These are phyloP conservation scores for Heliconius hermathena DNA, from an alignment of 1,140 invertebrate species.

Conservation along the genomic window DNA sequence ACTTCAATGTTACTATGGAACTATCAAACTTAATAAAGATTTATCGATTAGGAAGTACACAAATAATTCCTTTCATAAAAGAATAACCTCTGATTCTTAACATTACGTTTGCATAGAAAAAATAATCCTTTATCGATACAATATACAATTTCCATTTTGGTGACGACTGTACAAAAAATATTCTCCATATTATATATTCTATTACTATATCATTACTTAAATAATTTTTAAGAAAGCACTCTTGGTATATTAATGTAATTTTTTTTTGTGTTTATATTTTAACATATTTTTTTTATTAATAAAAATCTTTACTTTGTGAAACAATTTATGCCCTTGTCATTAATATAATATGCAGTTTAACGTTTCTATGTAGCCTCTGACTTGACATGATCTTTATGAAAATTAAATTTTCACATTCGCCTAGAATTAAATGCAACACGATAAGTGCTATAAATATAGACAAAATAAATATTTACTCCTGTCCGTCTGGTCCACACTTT, in stretches of 20 bases:
- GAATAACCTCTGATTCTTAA: slow-evolving; percentile 68
- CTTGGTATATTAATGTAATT: slow-evolving; percentile 48
- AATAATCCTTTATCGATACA: slow-evolving; percentile 44
- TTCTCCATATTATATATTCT: slow-evolving; percentile 48
- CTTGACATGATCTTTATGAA: slow-evolving; percentile 52
- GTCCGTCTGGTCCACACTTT: slow-evolving; percentile 72
- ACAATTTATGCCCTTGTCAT: slow-evolving; percentile 23
- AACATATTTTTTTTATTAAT: slow-evolving; percentile 23
- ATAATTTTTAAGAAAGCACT: slow-evolving; percentile 73
- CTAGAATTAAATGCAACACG: slow-evolving; percentile 71
- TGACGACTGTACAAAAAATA: slow-evolving; percentile 58
- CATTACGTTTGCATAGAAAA: slow-evolving; percentile 57
- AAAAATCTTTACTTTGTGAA: slow-evolving; percentile 25
- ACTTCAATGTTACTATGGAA: slow-evolving; percentile 40
- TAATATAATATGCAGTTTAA: slow-evolving; percentile 25
- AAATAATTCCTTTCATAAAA: slow-evolving; percentile 79
- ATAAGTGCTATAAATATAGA: slow-evolving; percentile 72
- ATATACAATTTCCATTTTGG: slow-evolving; percentile 42
- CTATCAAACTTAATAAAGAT: slow-evolving; percentile 59
- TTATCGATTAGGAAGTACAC: slow-evolving; percentile 56
- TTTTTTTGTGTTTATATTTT: slow-evolving; percentile 35
- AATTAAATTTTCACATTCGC: slow-evolving; percentile 67
- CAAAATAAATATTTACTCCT: slow-evolving; percentile 74
- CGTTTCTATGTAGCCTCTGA: slow-evolving; percentile 61
- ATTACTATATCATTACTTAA: slow-evolving; percentile 51